Evolutionary conservation across 2,113 vertebrate species (phyloP).

Genomic region (Mola mola): DNA sequence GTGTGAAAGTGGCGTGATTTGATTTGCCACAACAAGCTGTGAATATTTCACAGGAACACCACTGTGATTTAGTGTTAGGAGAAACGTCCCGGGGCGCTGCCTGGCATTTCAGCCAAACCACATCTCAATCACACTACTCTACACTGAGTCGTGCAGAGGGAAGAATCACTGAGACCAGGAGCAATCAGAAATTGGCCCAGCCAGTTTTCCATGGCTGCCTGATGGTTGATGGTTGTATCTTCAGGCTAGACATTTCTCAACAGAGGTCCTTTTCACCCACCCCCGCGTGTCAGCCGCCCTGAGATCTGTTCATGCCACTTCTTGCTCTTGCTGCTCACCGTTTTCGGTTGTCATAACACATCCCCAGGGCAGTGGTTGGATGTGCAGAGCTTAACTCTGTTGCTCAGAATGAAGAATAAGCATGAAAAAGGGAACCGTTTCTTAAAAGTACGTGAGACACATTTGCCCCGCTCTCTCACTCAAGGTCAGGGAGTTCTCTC

Average conservation of each 20-base stretch:
- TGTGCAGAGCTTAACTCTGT: conserved; percentile 55
- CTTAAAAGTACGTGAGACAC: conserved; percentile 28
- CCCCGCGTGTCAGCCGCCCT: conserved; percentile 72
- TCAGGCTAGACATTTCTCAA: conserved; percentile 74
- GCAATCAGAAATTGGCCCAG: conserved; percentile 56
- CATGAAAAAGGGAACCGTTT: conserved; percentile 25
- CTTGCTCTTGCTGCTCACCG: conserved; percentile 76
- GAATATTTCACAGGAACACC: conserved; percentile 62
- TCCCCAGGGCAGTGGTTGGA: conserved; percentile 66
- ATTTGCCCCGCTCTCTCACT: conserved; percentile 32
- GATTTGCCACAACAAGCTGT: conserved; percentile 55
- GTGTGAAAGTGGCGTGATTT: conserved; percentile 64
- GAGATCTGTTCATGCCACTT: conserved; percentile 81
- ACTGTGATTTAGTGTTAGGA: conserved; percentile 54
- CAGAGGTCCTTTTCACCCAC: conserved; percentile 74
- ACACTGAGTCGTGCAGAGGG: too few relatives aligned
- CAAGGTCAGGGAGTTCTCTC: conserved; percentile 73
- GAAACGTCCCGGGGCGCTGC: conserved; percentile 55
- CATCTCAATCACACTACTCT: conserved; percentile 60
- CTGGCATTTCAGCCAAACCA: conserved; percentile 67
- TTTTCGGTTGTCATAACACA: conserved; percentile 82
- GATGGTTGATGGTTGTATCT: conserved; percentile 80
- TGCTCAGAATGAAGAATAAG: conserved; percentile 36
- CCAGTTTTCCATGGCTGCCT: conserved; percentile 55
- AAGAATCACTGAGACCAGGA: too few relatives aligned